Percentiles rank a stretch among this genome's conserved stretches.
phyloP scores from a whole-genome alignment of 2,797 vertebrate species.

The Fratercula arctica region DNA sequence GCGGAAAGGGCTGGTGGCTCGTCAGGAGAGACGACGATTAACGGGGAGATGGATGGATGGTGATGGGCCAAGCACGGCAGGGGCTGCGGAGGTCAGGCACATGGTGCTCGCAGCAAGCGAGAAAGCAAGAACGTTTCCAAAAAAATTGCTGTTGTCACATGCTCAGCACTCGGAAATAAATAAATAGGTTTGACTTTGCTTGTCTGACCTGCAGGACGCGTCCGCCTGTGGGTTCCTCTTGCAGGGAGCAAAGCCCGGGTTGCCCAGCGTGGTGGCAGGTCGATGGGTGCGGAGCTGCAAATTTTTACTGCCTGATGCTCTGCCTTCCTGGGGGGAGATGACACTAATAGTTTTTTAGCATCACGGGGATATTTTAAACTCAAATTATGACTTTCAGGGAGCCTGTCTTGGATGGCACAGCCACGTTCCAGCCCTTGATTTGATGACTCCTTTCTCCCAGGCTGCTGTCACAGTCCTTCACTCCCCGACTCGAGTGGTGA shows the following conservation, averaged over 20 bases:
- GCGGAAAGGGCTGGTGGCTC: not conserved
- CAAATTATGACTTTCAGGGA: not conserved
- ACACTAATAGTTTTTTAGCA: not conserved
- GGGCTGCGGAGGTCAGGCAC: not conserved
- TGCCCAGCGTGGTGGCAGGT: not conserved
- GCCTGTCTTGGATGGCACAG: not conserved
- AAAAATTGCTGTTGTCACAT: not conserved
- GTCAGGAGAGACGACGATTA: not conserved
- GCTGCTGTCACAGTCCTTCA: not conserved
- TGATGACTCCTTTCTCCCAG: not conserved
- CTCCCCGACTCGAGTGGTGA: not conserved
- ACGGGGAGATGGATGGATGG: not conserved
- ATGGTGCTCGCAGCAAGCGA: fast-evolving
- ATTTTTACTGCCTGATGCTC: not conserved
- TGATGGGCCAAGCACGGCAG: not conserved
- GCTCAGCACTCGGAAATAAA: not conserved
- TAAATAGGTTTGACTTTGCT: not conserved
- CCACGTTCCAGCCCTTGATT: not conserved
- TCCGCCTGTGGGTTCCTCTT: not conserved
- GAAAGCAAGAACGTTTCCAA: not conserved
- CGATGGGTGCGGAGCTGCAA: not conserved
- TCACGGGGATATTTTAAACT: not conserved
- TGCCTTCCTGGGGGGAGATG: not conserved
- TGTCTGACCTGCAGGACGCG: not conserved
- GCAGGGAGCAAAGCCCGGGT: not conserved